Evolutionary conservation across 2,113 vertebrate genomes (phyloP).

Genomic region (Halcyon senegalensis): DNA sequence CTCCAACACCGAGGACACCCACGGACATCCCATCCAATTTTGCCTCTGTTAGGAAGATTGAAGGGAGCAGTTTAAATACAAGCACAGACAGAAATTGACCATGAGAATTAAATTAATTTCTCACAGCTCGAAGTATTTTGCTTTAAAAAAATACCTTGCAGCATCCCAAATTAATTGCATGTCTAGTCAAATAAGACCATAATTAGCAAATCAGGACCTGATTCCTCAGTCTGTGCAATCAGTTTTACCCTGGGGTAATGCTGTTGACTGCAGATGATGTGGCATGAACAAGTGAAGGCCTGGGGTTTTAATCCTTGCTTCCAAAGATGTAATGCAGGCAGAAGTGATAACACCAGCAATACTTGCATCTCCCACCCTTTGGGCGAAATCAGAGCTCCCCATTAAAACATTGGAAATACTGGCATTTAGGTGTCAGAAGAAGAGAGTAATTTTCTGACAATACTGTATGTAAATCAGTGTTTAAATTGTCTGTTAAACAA

Average conservation of each 20-base stretch:
- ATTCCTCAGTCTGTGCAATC: not conserved
- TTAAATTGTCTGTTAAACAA: slow-evolving; percentile 52
- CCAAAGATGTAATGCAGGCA: not conserved
- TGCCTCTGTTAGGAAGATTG: not conserved
- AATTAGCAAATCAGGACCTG: not conserved
- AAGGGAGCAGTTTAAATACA: not conserved
- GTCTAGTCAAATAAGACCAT: not conserved
- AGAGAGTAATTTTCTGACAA: slow-evolving; percentile 20
- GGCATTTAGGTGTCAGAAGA: not conserved
- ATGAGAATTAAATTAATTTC: not conserved
- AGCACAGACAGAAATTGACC: not conserved
- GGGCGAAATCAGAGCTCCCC: not conserved
- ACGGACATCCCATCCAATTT: not conserved
- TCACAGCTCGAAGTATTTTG: not conserved
- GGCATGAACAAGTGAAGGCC: not conserved
- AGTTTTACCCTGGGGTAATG: not conserved
- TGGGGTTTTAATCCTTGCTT: not conserved
- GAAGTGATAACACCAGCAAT: not conserved
- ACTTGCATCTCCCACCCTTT: not conserved
- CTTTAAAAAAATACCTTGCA: not conserved
- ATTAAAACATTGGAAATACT: not conserved
- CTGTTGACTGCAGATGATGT: not conserved
- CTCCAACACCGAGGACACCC: not conserved
- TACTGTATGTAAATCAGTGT: not conserved
- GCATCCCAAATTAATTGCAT: slow-evolving; percentile 20